Evolutionary conservation across 2,888 invertebrate genomes (phyloP).

Genomic region (Prosapia bicincta): DNA sequence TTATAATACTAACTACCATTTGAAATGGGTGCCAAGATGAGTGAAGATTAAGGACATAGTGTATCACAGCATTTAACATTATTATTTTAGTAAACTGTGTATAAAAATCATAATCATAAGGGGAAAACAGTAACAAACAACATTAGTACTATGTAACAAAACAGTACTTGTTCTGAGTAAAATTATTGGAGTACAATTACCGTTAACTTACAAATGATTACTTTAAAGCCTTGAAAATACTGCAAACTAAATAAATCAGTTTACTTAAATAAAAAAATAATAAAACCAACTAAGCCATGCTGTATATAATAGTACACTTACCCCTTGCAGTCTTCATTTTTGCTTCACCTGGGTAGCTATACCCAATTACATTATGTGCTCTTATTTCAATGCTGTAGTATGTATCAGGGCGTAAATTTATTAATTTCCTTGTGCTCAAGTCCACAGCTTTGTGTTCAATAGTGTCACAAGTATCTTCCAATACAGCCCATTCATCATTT

Average conservation of each 20-base stretch:
- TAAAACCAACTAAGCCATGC: slow-evolving; percentile 8
- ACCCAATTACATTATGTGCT: slow-evolving; percentile 84
- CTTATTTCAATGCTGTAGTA: slow-evolving; percentile 79
- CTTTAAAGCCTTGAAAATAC: background rate
- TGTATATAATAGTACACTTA: slow-evolving; percentile 32
- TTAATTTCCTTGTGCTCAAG: slow-evolving; percentile 62
- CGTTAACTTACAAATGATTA: background rate
- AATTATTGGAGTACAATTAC: too few species aligned
- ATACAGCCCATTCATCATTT: slow-evolving; percentile 61
- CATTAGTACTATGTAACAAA: too few species aligned
- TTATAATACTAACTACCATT: too few species aligned
- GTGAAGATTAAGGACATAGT: too few species aligned
- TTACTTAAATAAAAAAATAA: slow-evolving; percentile 3
- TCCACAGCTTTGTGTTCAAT: slow-evolving; percentile 48
- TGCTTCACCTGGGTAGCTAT: slow-evolving; percentile 71
- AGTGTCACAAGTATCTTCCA: slow-evolving; percentile 41
- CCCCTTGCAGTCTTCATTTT: slow-evolving; percentile 65
- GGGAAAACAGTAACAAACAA: too few species aligned
- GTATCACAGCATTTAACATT: too few species aligned
- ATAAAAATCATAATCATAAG: too few species aligned
- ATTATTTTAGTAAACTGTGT: too few species aligned
- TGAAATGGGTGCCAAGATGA: too few species aligned
- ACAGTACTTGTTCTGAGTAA: too few species aligned
- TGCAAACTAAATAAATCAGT: background rate
- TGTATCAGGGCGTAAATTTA: slow-evolving; percentile 69